A percentile compares a stretch with the other conserved stretches of the same genome.
Evolutionary conservation across 2,113 vertebrate species (phyloP).

Genomic region (Eonycteris spelaea): DNA sequence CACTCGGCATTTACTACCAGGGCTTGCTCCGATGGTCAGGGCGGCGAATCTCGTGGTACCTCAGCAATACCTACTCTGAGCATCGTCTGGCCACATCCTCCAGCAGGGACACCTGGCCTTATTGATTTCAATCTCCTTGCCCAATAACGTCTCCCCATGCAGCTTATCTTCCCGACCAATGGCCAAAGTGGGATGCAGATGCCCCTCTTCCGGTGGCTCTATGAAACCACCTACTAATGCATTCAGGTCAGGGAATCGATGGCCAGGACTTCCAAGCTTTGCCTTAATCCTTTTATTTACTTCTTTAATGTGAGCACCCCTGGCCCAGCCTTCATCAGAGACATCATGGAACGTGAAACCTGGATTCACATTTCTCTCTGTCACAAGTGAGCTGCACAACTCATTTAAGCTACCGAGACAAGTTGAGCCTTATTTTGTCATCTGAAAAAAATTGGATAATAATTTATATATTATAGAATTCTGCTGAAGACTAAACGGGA

Average conservation of each 20-base stretch:
- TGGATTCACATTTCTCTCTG: not conserved
- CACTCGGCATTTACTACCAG: not conserved
- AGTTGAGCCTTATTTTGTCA: not conserved
- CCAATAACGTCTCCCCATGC: not conserved
- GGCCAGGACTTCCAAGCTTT: no score
- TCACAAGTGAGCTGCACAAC: not conserved
- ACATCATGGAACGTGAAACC: accelerated
- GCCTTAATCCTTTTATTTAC: not conserved
- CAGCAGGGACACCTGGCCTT: not conserved
- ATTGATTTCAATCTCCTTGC: not conserved
- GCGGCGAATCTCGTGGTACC: not conserved
- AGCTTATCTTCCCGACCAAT: not conserved
- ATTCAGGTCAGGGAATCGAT: not conserved
- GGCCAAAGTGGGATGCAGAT: not conserved
- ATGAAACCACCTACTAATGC: not conserved
- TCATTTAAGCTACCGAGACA: not conserved
- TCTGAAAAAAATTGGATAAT: not conserved
- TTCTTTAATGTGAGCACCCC: not conserved
- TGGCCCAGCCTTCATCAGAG: not conserved
- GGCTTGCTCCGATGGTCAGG: not conserved
- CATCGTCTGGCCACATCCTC: not conserved
- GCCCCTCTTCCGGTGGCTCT: not conserved
- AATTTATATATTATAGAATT: not conserved
- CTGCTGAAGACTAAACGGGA: not conserved
- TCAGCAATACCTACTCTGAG: not conserved